These are phyloP conservation scores for Gymnoscopelus braueri DNA, from an alignment of 2,797 vertebrate species.

Conservation along the genomic window DNA sequence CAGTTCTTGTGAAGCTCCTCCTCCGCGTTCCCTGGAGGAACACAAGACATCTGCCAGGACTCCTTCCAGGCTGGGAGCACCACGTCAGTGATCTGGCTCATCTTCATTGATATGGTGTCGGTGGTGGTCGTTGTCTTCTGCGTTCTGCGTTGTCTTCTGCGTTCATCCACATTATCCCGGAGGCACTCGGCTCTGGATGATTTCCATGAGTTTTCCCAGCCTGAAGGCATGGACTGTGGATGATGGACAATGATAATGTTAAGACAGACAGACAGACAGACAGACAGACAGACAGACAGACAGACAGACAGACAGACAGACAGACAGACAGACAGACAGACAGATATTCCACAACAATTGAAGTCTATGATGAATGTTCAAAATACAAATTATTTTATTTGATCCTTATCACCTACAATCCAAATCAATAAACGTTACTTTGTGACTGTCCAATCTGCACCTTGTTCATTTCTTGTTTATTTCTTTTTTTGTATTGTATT, in stretches of 20 bases:
- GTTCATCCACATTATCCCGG: slow-evolving; percentile 1
- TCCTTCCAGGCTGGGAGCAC: slow-evolving; percentile 58
- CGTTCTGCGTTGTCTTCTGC: background rate
- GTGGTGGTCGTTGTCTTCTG: background rate
- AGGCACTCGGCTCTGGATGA: slow-evolving; percentile 15
- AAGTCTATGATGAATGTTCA: too few relatives aligned
- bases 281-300: background rate
- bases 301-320: too few relatives aligned
- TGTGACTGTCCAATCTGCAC: too few relatives aligned
- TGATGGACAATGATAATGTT: background rate
- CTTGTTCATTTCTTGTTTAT: too few relatives aligned
- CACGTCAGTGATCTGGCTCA: slow-evolving; percentile 21
- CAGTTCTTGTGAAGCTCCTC: slow-evolving; percentile 47
- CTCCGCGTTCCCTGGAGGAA: slow-evolving; percentile 21
- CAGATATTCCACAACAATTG: background rate
- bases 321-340: background rate
- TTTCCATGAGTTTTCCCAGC: slow-evolving; percentile 70
- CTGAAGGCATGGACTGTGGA: slow-evolving; percentile 31
- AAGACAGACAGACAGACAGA: slow-evolving; percentile 9
- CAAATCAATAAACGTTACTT: too few relatives aligned
- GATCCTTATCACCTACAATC: too few relatives aligned
- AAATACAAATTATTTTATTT: too few relatives aligned
- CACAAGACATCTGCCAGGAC: slow-evolving; percentile 55
- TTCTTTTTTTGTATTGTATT: too few relatives aligned
- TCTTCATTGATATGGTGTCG: background rate